Conservation (phyloP, 2,888 invertebrate species). For the Argyresthia goedartella region DNA sequence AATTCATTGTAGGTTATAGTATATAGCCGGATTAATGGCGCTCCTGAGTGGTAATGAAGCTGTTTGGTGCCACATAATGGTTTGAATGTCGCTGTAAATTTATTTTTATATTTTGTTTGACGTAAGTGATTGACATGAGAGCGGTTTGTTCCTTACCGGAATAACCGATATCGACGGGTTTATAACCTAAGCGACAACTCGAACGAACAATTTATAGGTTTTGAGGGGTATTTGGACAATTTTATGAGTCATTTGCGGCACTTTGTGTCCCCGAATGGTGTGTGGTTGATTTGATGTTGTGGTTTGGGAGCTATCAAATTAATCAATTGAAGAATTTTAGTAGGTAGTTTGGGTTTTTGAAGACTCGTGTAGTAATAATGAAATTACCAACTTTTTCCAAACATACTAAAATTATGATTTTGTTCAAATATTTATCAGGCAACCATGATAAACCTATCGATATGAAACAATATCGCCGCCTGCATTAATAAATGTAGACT, state of each 20-base stretch:
- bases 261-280: constrained; percentile 9
- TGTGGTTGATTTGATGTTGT: constrained; percentile 7
- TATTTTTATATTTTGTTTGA: constrained; percentile 71
- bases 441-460: no score
- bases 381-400: no score
- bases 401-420: no score
- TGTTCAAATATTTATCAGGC: no score
- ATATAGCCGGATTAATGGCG: constrained; percentile 43
- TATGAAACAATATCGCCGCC: no score
- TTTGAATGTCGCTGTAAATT: constrained; percentile 50
- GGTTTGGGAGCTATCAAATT: not conserved
- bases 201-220: constrained; percentile 54
- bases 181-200: constrained; percentile 51
- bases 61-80: constrained; percentile 51
- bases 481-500: no score
- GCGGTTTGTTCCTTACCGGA: constrained; percentile 24
- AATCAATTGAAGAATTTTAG: not conserved
- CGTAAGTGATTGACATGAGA: constrained; percentile 65
- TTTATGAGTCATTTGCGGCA: constrained; percentile 62
- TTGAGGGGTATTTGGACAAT: constrained; percentile 61
- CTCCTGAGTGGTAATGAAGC: constrained; percentile 59
- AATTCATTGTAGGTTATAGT: constrained; percentile 33
- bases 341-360: not conserved
- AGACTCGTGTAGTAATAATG: not conserved
- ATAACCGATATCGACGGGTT: constrained; percentile 37